A percentile compares a stretch with the other conserved stretches of the same genome.
Evolutionary conservation across 2,797 vertebrate species (phyloP).

Genomic region (Melanotaenia boesemani): DNA sequence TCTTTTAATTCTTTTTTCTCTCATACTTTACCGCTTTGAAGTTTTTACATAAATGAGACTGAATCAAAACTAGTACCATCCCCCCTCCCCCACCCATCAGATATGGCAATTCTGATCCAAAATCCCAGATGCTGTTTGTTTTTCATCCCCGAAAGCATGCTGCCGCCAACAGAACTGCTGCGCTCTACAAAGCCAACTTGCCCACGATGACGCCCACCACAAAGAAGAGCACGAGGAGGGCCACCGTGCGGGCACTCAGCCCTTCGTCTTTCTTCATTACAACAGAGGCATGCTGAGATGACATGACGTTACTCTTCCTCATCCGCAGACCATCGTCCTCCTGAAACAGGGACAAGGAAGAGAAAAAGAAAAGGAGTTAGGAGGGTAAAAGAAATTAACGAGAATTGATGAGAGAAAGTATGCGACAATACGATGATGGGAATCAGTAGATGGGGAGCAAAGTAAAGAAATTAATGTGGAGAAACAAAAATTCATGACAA

Average conservation of each 20-base stretch:
- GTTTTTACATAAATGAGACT: slow-evolving; percentile 84
- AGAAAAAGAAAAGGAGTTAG: neutral
- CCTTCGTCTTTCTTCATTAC: slow-evolving; percentile 91
- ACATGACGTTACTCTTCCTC: slow-evolving; percentile 90
- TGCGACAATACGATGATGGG: slow-evolving; percentile 3
- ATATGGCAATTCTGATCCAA: slow-evolving; percentile 87
- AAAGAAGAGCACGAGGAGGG: slow-evolving; percentile 94
- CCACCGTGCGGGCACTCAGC: slow-evolving; percentile 89
- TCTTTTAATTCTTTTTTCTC: slow-evolving; percentile 40
- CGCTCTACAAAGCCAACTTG: slow-evolving; percentile 96
- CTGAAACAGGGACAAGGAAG: slow-evolving; percentile 63
- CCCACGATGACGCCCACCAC: slow-evolving; percentile 94
- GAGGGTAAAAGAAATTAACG: slow-evolving; percentile 4
- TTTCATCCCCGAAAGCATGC: slow-evolving; percentile 82
- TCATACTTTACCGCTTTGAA: slow-evolving; percentile 70
- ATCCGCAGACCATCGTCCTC: slow-evolving; percentile 95
- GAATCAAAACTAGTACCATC: slow-evolving; percentile 85
- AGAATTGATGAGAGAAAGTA: slow-evolving; percentile 1
- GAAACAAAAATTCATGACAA: slow-evolving; percentile 19
- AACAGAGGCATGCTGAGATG: slow-evolving; percentile 85
- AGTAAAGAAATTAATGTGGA: slow-evolving; percentile 13
- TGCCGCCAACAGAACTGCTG: slow-evolving; percentile 69
- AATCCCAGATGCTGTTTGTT: slow-evolving; percentile 82
- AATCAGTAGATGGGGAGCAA: slow-evolving; percentile 1
- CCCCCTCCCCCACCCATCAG: slow-evolving; percentile 73